Conservation (phyloP, 2,797 vertebrate genomes). For the Novumbra hubbsi region DNA sequence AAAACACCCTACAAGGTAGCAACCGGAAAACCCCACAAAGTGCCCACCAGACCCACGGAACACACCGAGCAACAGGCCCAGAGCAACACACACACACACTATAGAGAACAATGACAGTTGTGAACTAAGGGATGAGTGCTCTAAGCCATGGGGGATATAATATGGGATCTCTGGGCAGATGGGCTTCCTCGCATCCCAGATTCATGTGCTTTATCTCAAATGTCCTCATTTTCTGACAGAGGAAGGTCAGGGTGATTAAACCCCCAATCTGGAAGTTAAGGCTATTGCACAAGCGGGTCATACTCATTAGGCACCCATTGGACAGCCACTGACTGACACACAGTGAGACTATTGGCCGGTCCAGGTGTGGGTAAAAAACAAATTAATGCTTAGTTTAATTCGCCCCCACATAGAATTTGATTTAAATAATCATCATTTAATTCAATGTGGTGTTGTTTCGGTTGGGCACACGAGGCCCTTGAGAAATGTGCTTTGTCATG, state of each 20-base stretch:
- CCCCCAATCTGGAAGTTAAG: neutral
- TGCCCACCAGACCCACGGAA: constrained; percentile 4
- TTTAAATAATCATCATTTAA: too few relatives aligned
- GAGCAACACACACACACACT: neutral
- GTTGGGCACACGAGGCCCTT: neutral
- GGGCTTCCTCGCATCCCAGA: constrained; percentile 26
- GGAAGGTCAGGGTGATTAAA: constrained; percentile 31
- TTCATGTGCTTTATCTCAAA: neutral
- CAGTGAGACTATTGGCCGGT: neutral
- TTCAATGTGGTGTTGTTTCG: too few relatives aligned
- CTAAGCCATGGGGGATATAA: constrained; percentile 36
- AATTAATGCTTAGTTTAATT: too few relatives aligned
- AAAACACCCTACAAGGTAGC: neutral
- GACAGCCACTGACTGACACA: neutral
- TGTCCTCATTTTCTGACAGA: neutral
- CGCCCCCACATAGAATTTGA: too few relatives aligned
- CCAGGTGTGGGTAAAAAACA: too few relatives aligned
- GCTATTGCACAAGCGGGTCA: neutral
- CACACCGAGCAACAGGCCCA: neutral
- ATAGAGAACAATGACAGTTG: constrained; percentile 53
- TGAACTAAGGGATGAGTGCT: constrained; percentile 51
- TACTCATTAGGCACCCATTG: neutral
- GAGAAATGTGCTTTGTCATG: neutral
- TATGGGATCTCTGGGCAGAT: constrained; percentile 63
- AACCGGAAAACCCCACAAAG: neutral